phyloP scores from a whole-genome alignment of 2,888 invertebrate genomes.

The Drosophila merina region DNA sequence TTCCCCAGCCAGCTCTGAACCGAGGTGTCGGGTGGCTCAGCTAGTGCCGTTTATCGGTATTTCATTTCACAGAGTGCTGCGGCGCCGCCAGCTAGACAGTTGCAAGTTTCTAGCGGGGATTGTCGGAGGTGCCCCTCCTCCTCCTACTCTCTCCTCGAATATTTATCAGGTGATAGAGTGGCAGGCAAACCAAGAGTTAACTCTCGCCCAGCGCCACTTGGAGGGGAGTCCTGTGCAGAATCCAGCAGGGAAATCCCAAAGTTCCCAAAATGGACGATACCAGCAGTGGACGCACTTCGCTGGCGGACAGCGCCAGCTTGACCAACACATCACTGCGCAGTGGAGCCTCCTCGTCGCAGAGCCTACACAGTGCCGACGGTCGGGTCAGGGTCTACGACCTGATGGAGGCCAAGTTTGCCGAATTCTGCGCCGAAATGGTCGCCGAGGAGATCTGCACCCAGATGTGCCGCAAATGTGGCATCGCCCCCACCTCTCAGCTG shows the following conservation, averaged over 20 bases:
- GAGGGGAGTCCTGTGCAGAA: background rate
- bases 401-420: slow-evolving; percentile 60
- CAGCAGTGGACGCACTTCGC: slow-evolving; percentile 64
- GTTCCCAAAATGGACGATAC: slow-evolving; percentile 68
- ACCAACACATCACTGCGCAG: slow-evolving; percentile 58
- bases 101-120: slow-evolving; percentile 1
- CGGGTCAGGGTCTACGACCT: slow-evolving; percentile 78
- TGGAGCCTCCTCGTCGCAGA: slow-evolving; percentile 47
- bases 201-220: background rate
- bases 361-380: slow-evolving; percentile 58
- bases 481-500: slow-evolving; percentile 90
- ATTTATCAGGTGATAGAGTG: slow-evolving; percentile 2
- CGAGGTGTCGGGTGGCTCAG: background rate
- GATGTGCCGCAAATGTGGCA: slow-evolving; percentile 89
- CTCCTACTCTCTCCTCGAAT: background rate
- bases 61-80: slow-evolving; percentile 1
- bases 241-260: background rate
- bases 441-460: slow-evolving; percentile 89
- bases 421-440: slow-evolving; percentile 81
- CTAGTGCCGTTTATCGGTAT: slow-evolving; percentile 2
- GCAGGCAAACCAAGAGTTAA: background rate
- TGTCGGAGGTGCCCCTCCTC: slow-evolving; percentile 1
- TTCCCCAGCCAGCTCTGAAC: background rate
- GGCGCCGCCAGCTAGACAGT: slow-evolving; percentile 1
- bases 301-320: slow-evolving; percentile 61